Conservation (phyloP, 2,888 invertebrate genomes). For the Myopa tessellatipennis region DNA sequence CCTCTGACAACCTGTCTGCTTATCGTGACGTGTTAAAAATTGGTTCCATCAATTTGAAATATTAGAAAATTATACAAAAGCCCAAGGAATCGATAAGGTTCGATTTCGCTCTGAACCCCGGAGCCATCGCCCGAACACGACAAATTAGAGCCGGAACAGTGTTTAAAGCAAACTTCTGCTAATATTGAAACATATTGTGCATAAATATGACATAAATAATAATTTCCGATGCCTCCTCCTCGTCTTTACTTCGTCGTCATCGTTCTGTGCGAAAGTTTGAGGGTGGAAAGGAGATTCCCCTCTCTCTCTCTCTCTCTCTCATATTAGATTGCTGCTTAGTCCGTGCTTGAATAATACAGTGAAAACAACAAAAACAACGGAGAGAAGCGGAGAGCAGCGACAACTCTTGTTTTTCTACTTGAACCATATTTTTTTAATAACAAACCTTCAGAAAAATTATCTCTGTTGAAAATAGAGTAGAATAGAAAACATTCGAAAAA, state of each 20-base stretch:
- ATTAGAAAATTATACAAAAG: constrained; percentile 45
- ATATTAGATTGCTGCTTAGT: constrained; percentile 59
- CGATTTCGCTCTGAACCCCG: constrained; percentile 29
- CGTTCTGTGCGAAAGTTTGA: neutral
- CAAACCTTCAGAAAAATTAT: constrained; percentile 11
- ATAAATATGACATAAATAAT: constrained; percentile 61
- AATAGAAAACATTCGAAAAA: neutral
- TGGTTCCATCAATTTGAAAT: constrained; percentile 47
- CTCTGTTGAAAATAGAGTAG: too few species aligned
- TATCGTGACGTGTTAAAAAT: constrained; percentile 46
- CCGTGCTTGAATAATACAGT: constrained; percentile 58
- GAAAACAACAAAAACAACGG: constrained; percentile 5
- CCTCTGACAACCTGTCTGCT: constrained; percentile 32
- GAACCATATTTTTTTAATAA: constrained; percentile 49
- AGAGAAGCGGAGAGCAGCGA: constrained; percentile 3
- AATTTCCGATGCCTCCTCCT: constrained; percentile 43
- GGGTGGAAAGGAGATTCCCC: constrained; percentile 12
- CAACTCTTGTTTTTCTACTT: neutral
- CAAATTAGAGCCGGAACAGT: constrained; percentile 21
- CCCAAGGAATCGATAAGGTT: constrained; percentile 42
- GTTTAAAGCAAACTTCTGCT: constrained; percentile 36
- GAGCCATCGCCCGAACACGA: neutral
- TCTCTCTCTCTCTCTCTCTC: neutral
- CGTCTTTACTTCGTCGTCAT: neutral
- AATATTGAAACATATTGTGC: constrained; percentile 61